Conservation (phyloP, 1,140 invertebrate species). For the Liolophura sinensis region DNA sequence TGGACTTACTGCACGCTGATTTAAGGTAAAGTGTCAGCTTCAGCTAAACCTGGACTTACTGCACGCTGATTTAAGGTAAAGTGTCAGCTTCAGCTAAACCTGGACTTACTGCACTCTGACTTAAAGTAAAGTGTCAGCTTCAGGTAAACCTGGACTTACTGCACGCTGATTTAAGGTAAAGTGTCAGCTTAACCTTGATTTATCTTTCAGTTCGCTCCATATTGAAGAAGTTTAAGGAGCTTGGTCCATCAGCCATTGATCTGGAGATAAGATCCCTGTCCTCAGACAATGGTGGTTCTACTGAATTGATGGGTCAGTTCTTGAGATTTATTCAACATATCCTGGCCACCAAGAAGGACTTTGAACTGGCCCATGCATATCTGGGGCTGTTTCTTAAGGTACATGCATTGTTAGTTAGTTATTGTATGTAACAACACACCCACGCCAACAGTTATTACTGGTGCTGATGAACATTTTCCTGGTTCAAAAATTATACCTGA, state of each 20-base stretch:
- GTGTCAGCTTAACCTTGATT: background rate
- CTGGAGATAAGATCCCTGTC: conserved; percentile 83
- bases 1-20: too few relatives aligned
- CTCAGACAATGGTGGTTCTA: conserved; percentile 71
- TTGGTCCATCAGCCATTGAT: conserved; percentile 86
- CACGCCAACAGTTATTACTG: background rate
- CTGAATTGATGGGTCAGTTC: conserved; percentile 76
- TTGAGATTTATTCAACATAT: conserved; percentile 75
- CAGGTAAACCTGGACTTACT: too few relatives aligned
- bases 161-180: too few relatives aligned
- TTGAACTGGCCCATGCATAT: conserved; percentile 91
- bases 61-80: too few relatives aligned
- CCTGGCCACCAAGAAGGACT: conserved; percentile 78
- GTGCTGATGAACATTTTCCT: background rate
- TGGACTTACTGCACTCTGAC: too few relatives aligned
- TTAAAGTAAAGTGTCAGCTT: too few relatives aligned
- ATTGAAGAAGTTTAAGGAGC: conserved; percentile 75
- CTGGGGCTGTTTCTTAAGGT: conserved; percentile 88
- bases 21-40: too few relatives aligned
- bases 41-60: too few relatives aligned
- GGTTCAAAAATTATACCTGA: too few relatives aligned
- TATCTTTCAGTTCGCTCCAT: conserved; percentile 52
- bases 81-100: too few relatives aligned
- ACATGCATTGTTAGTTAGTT: conserved; percentile 1
- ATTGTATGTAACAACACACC: background rate